phyloP scores from a whole-genome alignment of 2,113 vertebrate species.

The Osmerus mordax region DNA sequence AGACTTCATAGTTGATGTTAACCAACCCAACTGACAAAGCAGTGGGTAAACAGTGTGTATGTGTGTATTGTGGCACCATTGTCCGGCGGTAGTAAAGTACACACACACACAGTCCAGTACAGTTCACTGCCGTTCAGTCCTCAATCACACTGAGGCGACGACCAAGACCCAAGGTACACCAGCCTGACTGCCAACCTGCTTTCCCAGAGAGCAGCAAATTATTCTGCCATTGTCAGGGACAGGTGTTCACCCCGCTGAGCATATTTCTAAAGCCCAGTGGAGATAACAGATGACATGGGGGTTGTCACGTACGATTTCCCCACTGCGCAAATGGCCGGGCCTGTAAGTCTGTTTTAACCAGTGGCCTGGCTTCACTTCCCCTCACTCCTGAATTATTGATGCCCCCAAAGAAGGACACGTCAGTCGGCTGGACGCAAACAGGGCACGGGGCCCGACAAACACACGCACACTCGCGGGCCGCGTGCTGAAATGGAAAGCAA shows the following conservation, averaged over 20 bases:
- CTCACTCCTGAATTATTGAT: conserved; percentile 48
- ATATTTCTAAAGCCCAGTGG: no score
- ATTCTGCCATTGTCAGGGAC: no score
- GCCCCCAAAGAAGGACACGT: conserved; percentile 28
- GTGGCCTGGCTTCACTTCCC: conserved; percentile 11
- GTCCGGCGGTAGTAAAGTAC: background rate
- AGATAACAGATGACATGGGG: no score
- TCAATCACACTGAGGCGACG: no score
- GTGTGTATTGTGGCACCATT: conserved; percentile 1
- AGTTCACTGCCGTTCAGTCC: no score
- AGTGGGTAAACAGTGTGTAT: background rate
- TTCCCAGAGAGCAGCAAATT: no score
- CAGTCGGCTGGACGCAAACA: conserved; percentile 20
- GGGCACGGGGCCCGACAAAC: conserved; percentile 14
- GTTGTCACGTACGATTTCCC: background rate
- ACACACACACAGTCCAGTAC: background rate
- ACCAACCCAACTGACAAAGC: conserved; percentile 8
- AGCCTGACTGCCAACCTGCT: no score
- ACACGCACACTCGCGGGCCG: background rate
- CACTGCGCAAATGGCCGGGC: background rate
- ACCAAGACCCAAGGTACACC: no score
- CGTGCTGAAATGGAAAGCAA: conserved; percentile 38
- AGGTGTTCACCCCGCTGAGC: no score
- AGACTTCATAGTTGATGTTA: background rate
- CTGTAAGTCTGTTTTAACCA: conserved; percentile 2